Evolutionary conservation across 2,797 vertebrate genomes (phyloP), one percentile per base, ranked within the genome.

Genomic region (Lepus townsendii): DNA sequence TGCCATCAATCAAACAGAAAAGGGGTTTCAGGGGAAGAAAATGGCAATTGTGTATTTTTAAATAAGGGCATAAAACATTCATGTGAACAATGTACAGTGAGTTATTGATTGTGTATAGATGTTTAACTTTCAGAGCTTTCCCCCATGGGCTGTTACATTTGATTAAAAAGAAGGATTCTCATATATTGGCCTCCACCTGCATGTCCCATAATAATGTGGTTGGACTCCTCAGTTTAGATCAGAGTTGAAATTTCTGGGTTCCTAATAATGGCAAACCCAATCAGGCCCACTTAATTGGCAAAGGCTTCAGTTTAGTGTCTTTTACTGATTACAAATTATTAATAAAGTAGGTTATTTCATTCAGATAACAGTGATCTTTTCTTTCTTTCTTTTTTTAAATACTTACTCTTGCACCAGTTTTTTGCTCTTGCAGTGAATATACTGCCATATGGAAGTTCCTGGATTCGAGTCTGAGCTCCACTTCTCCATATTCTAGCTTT

Each of bases 161-260:
- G 3, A 87, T 84, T 80, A 54, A 85, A 92, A 94, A 83, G 2
- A 79, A 80, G 5, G 76, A 77, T 82, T 83, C 0, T 90, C 38
- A 73, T 87, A 47, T 69, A 65, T 2, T 85, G 63, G 88, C 22
- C 9, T 95, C 5, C 22, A 5, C 32, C n/a, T 50, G 5, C 4
- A 73, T 4, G 0, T 1, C 19, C 30, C 9, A 68, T 3, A 52
- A 13, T 26, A 50, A 84, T 9, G 13, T 57, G 47, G 4, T 3
- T 69, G 11, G 35, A 85, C 26, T 84, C 11, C 13, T 42, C n/a
- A 63, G 17, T 65, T 32, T 4, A 84, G 0, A 65, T 47, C 12
- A 71, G 3, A 72, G 27, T 47, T 89, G 24, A 92, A 95, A 88
- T 24, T 62, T 4, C 26, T 91, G 12, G 12, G 26, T 84, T 42